Evolutionary conservation across 2,888 invertebrate genomes (phyloP).

Genomic region (Hydropsyche betteni): DNA sequence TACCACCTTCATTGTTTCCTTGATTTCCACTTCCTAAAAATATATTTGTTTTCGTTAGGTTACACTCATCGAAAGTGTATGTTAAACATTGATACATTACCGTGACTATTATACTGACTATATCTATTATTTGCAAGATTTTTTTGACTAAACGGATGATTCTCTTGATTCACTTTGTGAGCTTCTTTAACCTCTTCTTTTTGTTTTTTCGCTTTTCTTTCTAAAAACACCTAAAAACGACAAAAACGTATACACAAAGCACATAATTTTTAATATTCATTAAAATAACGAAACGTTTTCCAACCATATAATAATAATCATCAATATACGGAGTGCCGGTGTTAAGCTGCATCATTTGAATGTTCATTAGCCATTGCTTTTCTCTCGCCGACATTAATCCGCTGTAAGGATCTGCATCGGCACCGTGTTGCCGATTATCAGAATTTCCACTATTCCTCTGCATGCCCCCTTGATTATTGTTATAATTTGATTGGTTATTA

Average conservation of each 20-base stretch:
- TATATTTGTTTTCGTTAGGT: not conserved
- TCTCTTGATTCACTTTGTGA: slow-evolving; percentile 72
- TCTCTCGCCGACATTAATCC: slow-evolving; percentile 94
- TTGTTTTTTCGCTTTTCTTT: slow-evolving; percentile 69
- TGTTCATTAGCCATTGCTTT: slow-evolving; percentile 96
- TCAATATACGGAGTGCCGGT: slow-evolving; percentile 96
- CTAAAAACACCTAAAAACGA: slow-evolving; percentile 68
- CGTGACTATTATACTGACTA: slow-evolving; percentile 41
- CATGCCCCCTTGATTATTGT: slow-evolving; percentile 26
- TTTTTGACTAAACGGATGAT: slow-evolving; percentile 64
- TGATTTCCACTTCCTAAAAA: slow-evolving; percentile 34
- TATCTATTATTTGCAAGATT: slow-evolving; percentile 48
- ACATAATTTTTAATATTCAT: not conserved
- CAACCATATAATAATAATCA: slow-evolving; percentile 96
- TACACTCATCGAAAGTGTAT: not conserved
- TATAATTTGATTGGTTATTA: slow-evolving; percentile 36
- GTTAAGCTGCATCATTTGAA: slow-evolving; percentile 92
- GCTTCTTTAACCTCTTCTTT: slow-evolving; percentile 70
- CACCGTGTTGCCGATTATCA: slow-evolving; percentile 30
- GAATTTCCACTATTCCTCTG: slow-evolving; percentile 33
- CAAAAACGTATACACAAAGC: slow-evolving; percentile 36
- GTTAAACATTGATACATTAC: not conserved
- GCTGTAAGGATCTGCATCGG: slow-evolving; percentile 76
- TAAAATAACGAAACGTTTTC: not conserved
- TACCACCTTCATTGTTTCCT: slow-evolving; percentile 40